A percentile compares a stretch with the other conserved stretches of the same genome.
Evolutionary conservation across 2,888 invertebrate genomes (phyloP).

Genomic region (Eupithecia tripunctaria): DNA sequence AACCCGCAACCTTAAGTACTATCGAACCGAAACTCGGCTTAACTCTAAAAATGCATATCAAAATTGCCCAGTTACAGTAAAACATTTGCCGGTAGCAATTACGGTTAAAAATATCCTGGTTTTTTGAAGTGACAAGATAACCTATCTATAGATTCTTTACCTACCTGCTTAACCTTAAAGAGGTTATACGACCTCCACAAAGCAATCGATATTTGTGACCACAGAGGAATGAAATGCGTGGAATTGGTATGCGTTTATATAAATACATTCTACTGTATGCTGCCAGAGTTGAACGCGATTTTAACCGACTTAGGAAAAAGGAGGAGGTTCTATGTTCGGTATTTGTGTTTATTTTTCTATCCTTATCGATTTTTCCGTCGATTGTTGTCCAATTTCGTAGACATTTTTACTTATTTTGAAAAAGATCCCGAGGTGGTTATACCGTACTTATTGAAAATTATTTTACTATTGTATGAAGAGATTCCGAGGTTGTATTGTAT

Average conservation of each 20-base stretch:
- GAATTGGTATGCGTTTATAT: conserved; percentile 4
- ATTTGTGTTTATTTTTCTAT: too few relatives aligned
- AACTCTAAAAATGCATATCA: not conserved
- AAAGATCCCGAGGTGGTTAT: too few relatives aligned
- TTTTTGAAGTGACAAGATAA: not conserved
- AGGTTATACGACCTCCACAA: not conserved
- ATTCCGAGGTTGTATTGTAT: too few relatives aligned
- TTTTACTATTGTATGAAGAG: too few relatives aligned
- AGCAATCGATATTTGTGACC: not conserved
- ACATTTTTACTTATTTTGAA: too few relatives aligned
- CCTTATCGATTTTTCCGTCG: too few relatives aligned
- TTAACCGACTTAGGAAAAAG: too few relatives aligned
- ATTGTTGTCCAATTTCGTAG: too few relatives aligned
- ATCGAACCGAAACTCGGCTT: not conserved
- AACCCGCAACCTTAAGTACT: too few relatives aligned
- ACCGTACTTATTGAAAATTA: too few relatives aligned
- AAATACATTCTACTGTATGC: not conserved
- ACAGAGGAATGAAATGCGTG: conserved; percentile 8
- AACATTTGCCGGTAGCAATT: not conserved
- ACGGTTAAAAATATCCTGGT: not conserved
- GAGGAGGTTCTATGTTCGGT: too few relatives aligned
- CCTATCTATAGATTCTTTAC: not conserved
- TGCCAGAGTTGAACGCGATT: not conserved
- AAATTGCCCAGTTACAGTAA: not conserved
- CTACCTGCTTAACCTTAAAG: not conserved